Evolutionary conservation across 2,113 vertebrate species (phyloP).

Genomic region (Atrichornis clamosus): DNA sequence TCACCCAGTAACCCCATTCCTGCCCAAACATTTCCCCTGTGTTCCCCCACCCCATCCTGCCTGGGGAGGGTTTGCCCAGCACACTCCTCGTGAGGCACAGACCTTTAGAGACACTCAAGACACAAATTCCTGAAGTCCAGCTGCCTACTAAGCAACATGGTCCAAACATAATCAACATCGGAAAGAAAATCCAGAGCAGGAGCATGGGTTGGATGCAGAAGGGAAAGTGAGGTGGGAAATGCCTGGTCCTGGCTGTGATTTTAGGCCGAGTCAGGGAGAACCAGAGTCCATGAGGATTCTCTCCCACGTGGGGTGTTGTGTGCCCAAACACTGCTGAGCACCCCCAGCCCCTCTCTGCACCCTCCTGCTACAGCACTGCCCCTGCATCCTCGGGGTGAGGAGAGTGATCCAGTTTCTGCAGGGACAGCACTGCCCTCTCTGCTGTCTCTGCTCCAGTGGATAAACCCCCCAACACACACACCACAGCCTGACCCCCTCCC

Average conservation of each 20-base stretch:
- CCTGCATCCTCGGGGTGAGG: neutral
- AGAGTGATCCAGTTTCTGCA: neutral
- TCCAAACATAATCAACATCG: neutral
- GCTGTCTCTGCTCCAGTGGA: neutral
- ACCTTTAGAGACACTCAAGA: neutral
- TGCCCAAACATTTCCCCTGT: accelerated
- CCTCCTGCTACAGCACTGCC: no score
- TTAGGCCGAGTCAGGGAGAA: neutral
- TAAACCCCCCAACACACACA: neutral
- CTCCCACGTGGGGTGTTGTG: accelerated
- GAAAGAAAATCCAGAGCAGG: neutral
- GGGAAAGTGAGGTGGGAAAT: neutral
- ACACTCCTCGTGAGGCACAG: accelerated
- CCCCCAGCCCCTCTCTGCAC: neutral
- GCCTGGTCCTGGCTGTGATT: neutral
- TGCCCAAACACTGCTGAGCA: neutral
- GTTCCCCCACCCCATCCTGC: neutral
- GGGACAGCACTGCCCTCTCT: neutral
- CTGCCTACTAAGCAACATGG: neutral
- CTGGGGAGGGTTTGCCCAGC: neutral
- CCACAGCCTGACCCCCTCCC: neutral
- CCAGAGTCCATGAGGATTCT: accelerated
- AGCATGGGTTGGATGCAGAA: neutral
- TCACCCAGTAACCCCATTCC: neutral
- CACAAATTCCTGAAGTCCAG: neutral